Conservation (phyloP, 2,113 vertebrate species). For the Neolamprologus sp. region DNA sequence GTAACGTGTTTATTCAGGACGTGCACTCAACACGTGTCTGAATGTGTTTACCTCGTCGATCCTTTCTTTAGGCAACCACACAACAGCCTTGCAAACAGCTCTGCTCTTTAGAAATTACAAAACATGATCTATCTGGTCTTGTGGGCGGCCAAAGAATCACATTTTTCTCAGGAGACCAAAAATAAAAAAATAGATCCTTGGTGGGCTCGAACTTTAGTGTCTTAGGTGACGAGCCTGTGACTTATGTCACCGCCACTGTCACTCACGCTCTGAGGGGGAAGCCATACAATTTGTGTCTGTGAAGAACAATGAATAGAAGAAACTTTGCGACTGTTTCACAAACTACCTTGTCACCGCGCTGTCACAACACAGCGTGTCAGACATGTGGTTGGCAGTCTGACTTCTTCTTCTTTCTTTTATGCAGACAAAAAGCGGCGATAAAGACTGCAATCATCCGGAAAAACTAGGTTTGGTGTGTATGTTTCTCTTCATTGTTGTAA, state of each 20-base stretch:
- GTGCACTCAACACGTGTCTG: neutral
- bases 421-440: neutral
- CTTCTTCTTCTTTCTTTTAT: neutral
- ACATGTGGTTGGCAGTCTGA: slow-evolving; percentile 14
- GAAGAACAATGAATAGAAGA: neutral
- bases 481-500: neutral
- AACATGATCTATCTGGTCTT: neutral
- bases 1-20: neutral
- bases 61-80: slow-evolving; percentile 12
- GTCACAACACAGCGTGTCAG: slow-evolving; percentile 20
- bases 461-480: neutral
- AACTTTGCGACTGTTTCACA: neutral
- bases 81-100: neutral
- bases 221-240: neutral
- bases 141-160: neutral
- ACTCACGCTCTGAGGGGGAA: neutral
- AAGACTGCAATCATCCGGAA: neutral
- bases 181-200: neutral
- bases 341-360: neutral
- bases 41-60: slow-evolving; percentile 2
- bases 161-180: neutral
- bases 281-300: neutral
- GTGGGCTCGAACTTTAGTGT: neutral
- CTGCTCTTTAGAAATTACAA: neutral
- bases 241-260: neutral